A percentile compares a stretch with the other conserved stretches of the same genome.
phyloP scores from a whole-genome alignment of 2,113 vertebrate species.

The Oxyura jamaicensis region DNA sequence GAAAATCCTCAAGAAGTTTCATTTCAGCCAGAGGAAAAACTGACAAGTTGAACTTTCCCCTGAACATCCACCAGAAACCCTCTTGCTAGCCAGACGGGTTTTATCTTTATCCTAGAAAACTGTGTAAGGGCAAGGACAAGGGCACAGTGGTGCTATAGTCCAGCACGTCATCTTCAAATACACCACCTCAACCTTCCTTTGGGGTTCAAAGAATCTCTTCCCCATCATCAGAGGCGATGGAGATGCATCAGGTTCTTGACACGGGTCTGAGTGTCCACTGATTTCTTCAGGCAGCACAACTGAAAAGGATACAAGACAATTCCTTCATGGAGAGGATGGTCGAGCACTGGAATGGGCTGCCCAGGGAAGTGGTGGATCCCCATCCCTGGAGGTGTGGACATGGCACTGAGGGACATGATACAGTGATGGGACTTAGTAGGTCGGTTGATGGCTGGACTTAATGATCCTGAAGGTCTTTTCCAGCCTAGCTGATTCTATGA shows the following conservation, averaged over 20 bases:
- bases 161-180: not conserved
- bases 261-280: not conserved
- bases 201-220: not conserved
- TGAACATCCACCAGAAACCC: not conserved
- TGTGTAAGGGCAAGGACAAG: not conserved
- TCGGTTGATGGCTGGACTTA: not conserved
- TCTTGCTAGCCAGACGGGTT: not conserved
- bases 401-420: not conserved
- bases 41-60: not conserved
- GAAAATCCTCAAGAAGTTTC: not conserved
- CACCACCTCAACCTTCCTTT: not conserved
- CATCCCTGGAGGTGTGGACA: not conserved
- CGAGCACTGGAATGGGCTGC: not conserved
- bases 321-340: too few species aligned
- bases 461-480: not conserved
- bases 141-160: not conserved
- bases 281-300: not conserved
- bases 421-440: not conserved
- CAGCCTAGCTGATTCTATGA: not conserved
- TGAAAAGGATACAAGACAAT: not conserved
- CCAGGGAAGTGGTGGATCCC: too few species aligned
- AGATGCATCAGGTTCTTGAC: not conserved
- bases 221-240: not conserved
- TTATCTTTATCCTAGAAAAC: not conserved
- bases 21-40: not conserved